These are phyloP conservation scores for Crotalus viridis DNA, from an alignment of 2,113 vertebrate species.

Conservation along the genomic window DNA sequence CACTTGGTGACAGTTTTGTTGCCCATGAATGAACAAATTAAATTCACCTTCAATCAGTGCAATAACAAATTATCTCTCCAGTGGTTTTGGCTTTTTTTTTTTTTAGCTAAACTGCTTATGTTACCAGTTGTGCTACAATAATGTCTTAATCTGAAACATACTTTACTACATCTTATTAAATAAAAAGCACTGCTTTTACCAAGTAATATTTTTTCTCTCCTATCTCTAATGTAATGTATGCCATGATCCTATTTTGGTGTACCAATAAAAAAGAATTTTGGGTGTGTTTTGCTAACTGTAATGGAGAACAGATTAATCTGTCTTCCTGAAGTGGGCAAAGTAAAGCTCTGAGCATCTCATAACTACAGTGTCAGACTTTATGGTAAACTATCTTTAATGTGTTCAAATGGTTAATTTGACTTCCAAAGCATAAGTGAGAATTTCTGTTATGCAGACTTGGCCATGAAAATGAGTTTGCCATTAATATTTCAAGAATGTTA, in stretches of 20 bases:
- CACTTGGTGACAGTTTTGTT: background rate
- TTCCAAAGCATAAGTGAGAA: background rate
- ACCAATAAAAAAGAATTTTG: background rate
- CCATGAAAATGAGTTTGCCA: slow-evolving; percentile 30
- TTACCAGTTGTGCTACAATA: background rate
- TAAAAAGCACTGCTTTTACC: background rate
- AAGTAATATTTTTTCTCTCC: background rate
- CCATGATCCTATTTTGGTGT: background rate
- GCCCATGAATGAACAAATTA: fast-evolving
- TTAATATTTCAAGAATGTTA: background rate
- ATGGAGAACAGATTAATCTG: background rate
- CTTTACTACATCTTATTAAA: background rate
- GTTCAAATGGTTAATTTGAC: background rate
- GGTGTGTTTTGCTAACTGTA: background rate
- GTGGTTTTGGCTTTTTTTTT: background rate
- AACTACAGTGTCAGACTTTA: background rate
- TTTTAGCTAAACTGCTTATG: background rate
- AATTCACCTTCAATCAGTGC: background rate
- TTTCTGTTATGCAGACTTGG: background rate
- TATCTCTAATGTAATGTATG: background rate
- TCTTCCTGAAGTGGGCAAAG: background rate
- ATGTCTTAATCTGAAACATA: fast-evolving
- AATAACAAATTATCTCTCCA: background rate
- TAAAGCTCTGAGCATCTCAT: background rate
- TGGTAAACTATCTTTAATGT: background rate